These are phyloP conservation scores for Eupithecia exiguata DNA, from an alignment of 2,888 invertebrate species.

Conservation along the genomic window DNA sequence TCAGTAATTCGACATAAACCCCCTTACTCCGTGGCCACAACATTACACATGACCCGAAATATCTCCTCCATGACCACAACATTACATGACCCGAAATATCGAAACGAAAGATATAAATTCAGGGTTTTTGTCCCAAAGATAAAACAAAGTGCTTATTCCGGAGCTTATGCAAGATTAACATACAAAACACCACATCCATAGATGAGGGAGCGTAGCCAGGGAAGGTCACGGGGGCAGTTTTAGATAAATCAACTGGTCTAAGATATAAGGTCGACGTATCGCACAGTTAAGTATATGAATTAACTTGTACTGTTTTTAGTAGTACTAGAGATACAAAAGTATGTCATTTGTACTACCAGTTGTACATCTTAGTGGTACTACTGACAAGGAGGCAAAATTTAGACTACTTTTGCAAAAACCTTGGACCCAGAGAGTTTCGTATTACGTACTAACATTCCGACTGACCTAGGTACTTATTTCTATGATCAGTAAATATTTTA, in stretches of 20 bases:
- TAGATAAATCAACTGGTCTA: neutral
- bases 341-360: no score
- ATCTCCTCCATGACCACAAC: neutral
- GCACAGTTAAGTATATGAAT: no score
- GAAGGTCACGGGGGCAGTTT: neutral
- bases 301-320: no score
- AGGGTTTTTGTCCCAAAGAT: conserved; percentile 13
- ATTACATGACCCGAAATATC: neutral
- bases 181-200: conserved; percentile 26
- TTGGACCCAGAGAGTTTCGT: no score
- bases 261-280: neutral
- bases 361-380: no score
- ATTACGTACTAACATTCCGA: no score
- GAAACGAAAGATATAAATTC: conserved; percentile 14
- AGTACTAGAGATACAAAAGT: no score
- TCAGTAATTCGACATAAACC: neutral
- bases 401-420: no score
- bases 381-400: no score
- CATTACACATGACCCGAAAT: neutral
- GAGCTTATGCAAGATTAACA: conserved; percentile 33
- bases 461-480: no score
- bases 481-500: no score
- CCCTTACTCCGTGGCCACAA: neutral
- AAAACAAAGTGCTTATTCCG: conserved; percentile 22
- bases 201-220: neutral